Conservation (phyloP, 1,140 invertebrate species). For the Harpegnathos saltator region DNA sequence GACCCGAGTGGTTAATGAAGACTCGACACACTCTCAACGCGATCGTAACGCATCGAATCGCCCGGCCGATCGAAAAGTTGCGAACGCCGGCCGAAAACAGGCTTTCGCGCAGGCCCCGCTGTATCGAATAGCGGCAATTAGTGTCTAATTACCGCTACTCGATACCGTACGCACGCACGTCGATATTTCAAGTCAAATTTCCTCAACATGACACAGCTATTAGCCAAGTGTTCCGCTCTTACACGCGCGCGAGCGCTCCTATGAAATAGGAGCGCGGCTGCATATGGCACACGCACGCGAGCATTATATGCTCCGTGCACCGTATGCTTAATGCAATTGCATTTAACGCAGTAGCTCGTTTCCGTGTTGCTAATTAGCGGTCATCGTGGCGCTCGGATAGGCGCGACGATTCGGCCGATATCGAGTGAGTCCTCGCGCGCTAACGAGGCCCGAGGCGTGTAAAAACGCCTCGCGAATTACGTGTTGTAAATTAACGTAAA, state of each 20-base stretch:
- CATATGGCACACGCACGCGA: neutral
- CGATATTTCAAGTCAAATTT: conserved; percentile 23
- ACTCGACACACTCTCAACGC: too few species aligned
- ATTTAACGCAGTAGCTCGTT: conserved; percentile 74
- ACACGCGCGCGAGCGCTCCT: neutral
- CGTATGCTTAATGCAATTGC: conserved; percentile 70
- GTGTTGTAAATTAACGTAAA: conserved; percentile 12
- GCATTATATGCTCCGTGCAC: conserved; percentile 50
- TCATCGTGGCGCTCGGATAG: conserved; percentile 54
- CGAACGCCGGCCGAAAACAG: too few species aligned
- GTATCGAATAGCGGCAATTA: neutral
- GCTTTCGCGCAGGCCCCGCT: too few species aligned
- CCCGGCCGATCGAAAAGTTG: too few species aligned
- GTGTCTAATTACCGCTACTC: neutral
- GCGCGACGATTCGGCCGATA: conserved; percentile 49
- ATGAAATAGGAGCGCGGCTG: conserved; percentile 15
- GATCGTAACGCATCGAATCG: too few species aligned
- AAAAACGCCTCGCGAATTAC: conserved; percentile 37
- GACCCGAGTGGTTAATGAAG: too few species aligned
- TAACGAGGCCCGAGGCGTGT: conserved; percentile 7
- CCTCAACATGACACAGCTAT: conserved; percentile 16
- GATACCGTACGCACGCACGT: neutral
- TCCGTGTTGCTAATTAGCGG: conserved; percentile 74
- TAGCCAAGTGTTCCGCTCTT: conserved; percentile 5
- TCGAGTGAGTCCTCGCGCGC: neutral